Percentiles rank a stretch among this genome's conserved stretches.
Evolutionary conservation across 2,888 invertebrate genomes (phyloP).

Genomic region (Spilosoma lubricipeda): DNA sequence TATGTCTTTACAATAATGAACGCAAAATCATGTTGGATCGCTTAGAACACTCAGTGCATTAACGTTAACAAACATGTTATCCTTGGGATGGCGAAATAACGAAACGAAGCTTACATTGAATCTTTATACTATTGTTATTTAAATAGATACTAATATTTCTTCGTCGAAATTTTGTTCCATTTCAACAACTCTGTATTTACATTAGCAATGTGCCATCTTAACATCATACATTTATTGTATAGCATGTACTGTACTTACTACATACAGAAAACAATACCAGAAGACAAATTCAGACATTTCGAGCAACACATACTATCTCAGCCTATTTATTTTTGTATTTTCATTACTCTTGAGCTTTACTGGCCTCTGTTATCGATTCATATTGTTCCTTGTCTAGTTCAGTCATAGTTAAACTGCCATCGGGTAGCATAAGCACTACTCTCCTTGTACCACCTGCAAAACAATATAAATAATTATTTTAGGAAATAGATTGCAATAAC

Average conservation of each 20-base stretch:
- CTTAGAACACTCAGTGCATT: background rate
- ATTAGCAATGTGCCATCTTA: background rate
- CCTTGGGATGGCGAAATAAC: background rate
- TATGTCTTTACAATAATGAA: background rate
- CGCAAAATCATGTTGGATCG: background rate
- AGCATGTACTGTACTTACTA: constrained; percentile 3
- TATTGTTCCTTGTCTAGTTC: constrained; percentile 95
- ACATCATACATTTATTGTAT: constrained; percentile 6
- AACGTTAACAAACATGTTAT: background rate
- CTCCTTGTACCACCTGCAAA: constrained; percentile 91
- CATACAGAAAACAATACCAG: constrained; percentile 1
- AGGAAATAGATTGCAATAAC: background rate
- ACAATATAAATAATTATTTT: constrained; percentile 13
- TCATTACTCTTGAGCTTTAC: constrained; percentile 84
- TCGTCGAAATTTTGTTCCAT: background rate
- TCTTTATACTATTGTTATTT: background rate
- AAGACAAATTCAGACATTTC: background rate
- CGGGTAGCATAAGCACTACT: constrained; percentile 93
- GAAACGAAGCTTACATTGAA: background rate
- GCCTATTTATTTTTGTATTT: background rate
- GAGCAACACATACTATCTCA: background rate
- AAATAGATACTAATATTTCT: background rate
- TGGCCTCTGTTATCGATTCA: constrained; percentile 87
- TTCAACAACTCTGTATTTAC: constrained; percentile 6
- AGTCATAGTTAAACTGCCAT: constrained; percentile 95